Base-by-base conservation (phyloP, 2,888 invertebrate species). In the Archips xylosteana region DNA sequence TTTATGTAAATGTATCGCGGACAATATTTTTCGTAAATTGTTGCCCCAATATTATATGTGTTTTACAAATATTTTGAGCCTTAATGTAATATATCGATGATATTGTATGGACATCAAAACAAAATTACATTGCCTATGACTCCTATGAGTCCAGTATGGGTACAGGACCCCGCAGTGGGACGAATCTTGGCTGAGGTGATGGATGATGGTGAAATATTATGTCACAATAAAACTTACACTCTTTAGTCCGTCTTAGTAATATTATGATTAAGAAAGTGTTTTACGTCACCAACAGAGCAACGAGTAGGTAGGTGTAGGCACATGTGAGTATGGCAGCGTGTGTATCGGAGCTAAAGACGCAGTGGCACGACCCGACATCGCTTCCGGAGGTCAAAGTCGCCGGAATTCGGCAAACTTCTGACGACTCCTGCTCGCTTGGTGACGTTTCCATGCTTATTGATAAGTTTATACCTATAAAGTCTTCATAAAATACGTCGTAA, bases 331-430 rank as follows among this genome's bases (percentile, higher is more conserved):
- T 51, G 15, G 57, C 12, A 57, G 12, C 57, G 57, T 57, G 57
- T 57, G 57, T 57, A 57, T 57, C 23, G 57, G 57, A 10, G 32
- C 12, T 57, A 57, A 57, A 57, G 74, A 8, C 62, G 71, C 69
- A 82, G 5, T 34, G 32, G 47, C 61, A 45, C 64, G 45, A 63
- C 63, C 62, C 63, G n/a, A 15, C 61, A 32, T 47, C 32, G 13
- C 63, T 13, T 63, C 63, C 66, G 71, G 65, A 60, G 71, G 71
- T 71, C 71, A 61, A 71, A 71, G 60, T 71, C 71, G 42, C 60
- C 71, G 60, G 60, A 66, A 63, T 71, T 71, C 71, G 71, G 60
- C 65, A 15, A 66, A 71, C 71, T 71, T 71, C 71, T 66, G 65
- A 71, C 51, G 61, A 39, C n/a, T 49, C 42, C 47, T 71, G 65